Conservation (phyloP, 2,888 invertebrate genomes). For the Ctena decussata region DNA sequence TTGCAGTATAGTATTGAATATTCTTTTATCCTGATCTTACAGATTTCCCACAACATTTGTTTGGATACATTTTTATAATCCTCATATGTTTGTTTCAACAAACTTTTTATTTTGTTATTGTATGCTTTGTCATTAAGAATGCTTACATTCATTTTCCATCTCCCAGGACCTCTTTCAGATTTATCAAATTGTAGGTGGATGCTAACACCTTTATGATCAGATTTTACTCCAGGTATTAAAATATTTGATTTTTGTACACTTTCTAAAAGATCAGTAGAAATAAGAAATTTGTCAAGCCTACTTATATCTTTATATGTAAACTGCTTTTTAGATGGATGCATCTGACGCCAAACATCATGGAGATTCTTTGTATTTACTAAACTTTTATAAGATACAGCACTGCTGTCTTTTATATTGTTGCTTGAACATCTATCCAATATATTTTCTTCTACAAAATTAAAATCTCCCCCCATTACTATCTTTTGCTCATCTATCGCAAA, state of each 20-base stretch:
- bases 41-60: neutral
- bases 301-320: conserved; percentile 1
- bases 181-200: neutral
- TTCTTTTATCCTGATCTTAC: neutral
- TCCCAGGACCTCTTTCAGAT: neutral
- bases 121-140: neutral
- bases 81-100: neutral
- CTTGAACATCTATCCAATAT: no score
- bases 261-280: neutral
- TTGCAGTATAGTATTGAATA: neutral
- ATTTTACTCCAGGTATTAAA: neutral
- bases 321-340: conserved; percentile 43
- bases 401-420: no score
- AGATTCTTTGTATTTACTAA: no score
- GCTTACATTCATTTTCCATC: neutral
- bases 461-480: neutral
- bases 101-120: neutral
- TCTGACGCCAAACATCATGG: no score
- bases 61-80: neutral
- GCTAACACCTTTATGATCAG: neutral
- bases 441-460: no score
- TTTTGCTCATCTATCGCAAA: neutral
- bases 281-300: neutral
- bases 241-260: neutral
- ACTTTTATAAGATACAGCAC: no score